phyloP scores from a whole-genome alignment of 2,888 invertebrate genomes.

The Drosophila rellima region DNA sequence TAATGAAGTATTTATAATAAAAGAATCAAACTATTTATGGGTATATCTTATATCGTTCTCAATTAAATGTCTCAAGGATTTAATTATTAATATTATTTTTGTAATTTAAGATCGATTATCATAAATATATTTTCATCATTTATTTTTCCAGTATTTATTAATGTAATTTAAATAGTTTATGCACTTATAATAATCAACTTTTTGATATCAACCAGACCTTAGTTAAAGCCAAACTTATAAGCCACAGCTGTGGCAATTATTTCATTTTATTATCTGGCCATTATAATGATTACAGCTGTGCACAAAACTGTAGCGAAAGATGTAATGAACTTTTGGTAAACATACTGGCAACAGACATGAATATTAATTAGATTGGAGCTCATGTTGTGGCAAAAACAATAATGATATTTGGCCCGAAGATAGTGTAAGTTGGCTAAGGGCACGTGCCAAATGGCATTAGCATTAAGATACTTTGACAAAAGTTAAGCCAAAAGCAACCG shows the following conservation, averaged over 20 bases:
- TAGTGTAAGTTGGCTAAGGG: slow-evolving; percentile 34
- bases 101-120: no score
- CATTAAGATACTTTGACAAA: slow-evolving; percentile 30
- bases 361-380: slow-evolving; percentile 20
- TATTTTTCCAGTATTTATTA: no score
- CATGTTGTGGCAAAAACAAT: slow-evolving; percentile 12
- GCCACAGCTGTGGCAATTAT: slow-evolving; percentile 8
- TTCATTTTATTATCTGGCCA: slow-evolving; percentile 12
- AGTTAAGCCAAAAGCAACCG: slow-evolving; percentile 1
- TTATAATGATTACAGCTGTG: slow-evolving; percentile 12
- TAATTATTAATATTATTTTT: no score
- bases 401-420: slow-evolving; percentile 12
- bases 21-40: no score
- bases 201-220: no score
- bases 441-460: slow-evolving; percentile 52
- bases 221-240: slow-evolving; percentile 1
- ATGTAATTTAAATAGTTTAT: no score
- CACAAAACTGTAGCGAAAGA: slow-evolving; percentile 17
- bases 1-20: no score
- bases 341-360: slow-evolving; percentile 5
- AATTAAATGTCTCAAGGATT: no score
- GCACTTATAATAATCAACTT: no score
- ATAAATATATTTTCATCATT: no score
- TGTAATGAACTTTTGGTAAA: slow-evolving; percentile 4
- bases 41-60: no score